A percentile compares a stretch with the other conserved stretches of the same genome.
These are phyloP conservation scores for Anoplopoma fimbria DNA, from an alignment of 2,113 vertebrate genomes.

Conservation along the genomic window DNA sequence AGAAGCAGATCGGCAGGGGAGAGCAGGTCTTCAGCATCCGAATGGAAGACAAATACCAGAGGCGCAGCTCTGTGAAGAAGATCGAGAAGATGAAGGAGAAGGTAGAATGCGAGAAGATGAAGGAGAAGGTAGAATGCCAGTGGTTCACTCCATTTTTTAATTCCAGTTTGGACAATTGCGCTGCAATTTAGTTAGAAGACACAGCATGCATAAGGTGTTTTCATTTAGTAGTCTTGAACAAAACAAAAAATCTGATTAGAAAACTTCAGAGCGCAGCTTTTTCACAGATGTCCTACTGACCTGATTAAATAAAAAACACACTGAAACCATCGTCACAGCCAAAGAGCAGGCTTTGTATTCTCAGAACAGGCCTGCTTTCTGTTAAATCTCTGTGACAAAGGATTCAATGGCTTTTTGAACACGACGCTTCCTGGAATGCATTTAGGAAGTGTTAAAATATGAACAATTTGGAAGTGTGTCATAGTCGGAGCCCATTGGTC, in stretches of 20 bases:
- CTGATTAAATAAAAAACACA: not conserved
- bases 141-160: not conserved
- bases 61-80: constrained; percentile 98
- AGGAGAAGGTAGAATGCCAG: constrained; percentile 91
- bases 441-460: constrained; percentile 59
- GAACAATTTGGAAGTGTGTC: constrained; percentile 38
- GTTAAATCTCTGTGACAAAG: constrained; percentile 59
- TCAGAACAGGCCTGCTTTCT: constrained; percentile 55
- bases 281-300: not conserved
- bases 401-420: constrained; percentile 42
- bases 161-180: not conserved
- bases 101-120: constrained; percentile 99
- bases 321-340: not conserved
- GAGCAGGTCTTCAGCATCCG: constrained; percentile 94
- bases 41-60: constrained; percentile 92
- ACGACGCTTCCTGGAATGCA: constrained; percentile 60
- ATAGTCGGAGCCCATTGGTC: constrained; percentile 72
- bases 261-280: not conserved
- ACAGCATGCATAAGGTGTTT: not conserved
- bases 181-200: not conserved
- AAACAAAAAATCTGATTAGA: not conserved
- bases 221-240: not conserved
- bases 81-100: constrained; percentile 99
- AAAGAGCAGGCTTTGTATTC: constrained; percentile 12
- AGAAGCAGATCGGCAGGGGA: constrained; percentile 92